A percentile compares a stretch with the other conserved stretches of the same genome.
Conservation (phyloP, 2,113 vertebrate species). For the Cygnus buccinator region DNA sequence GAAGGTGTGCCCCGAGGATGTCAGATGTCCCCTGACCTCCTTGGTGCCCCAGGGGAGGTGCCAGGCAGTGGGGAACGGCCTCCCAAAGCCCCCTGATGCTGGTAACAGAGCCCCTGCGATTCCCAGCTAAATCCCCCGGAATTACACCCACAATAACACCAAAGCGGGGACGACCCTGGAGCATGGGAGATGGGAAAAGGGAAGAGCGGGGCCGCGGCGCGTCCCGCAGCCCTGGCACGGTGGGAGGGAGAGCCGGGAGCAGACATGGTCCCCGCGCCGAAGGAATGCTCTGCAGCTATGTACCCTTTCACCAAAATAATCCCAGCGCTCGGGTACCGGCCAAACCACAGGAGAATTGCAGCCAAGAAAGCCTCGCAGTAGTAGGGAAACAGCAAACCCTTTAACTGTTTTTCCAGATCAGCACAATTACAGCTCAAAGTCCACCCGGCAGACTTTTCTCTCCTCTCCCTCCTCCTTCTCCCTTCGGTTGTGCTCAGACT, state of each 20-base stretch:
- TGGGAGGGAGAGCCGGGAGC: neutral
- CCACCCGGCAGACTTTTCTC: neutral
- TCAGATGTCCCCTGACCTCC: neutral
- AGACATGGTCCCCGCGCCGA: neutral
- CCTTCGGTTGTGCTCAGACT: fast-evolving
- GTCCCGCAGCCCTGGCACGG: fast-evolving
- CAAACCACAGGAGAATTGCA: constrained; percentile 17
- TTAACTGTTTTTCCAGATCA: constrained; percentile 70
- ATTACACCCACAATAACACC: neutral
- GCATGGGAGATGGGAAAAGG: neutral
- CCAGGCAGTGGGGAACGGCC: neutral
- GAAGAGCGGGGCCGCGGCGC: neutral
- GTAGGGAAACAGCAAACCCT: constrained; percentile 18
- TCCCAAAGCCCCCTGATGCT: fast-evolving
- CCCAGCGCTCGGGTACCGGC: neutral
- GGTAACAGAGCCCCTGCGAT: fast-evolving
- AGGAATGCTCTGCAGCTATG: constrained; percentile 4
- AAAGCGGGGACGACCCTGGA: neutral
- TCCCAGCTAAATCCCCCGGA: neutral
- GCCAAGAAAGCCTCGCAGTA: constrained; percentile 41
- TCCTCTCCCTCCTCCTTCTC: neutral
- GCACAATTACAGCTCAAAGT: constrained; percentile 32
- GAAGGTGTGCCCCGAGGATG: neutral
- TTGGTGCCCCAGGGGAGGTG: neutral
- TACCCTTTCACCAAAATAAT: constrained; percentile 10